Conservation (phyloP, 2,888 invertebrate species). For the Thumatha senex region DNA sequence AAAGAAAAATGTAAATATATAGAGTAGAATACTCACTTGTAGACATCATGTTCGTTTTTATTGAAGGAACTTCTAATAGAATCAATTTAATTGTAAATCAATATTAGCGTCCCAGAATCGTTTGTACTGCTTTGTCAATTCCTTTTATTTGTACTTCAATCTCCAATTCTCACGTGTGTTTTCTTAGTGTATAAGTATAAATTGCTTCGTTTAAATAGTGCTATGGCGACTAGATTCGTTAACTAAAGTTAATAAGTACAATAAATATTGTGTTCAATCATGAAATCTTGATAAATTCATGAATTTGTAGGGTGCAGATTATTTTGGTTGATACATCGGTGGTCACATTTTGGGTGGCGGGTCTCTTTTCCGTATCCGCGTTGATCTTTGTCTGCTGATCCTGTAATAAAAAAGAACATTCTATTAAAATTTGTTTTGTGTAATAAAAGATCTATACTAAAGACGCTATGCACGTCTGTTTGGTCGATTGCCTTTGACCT, state of each 20-base stretch:
- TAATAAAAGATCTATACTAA: too few species aligned
- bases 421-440: conserved; percentile 10
- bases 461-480: too few species aligned
- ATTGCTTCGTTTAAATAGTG: conserved; percentile 76
- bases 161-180: conserved; percentile 37
- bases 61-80: conserved; percentile 65
- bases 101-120: conserved; percentile 66
- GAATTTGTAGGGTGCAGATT: conserved; percentile 64
- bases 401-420: conserved; percentile 53
- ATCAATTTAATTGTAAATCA: conserved; percentile 75
- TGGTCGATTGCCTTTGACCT: too few species aligned
- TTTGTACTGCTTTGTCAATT: conserved; percentile 67
- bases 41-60: conserved; percentile 62
- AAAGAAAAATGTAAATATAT: too few species aligned
- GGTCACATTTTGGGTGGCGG: conserved; percentile 72
- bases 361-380: conserved; percentile 41
- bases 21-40: conserved; percentile 64
- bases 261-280: conserved; percentile 74
- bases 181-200: conserved; percentile 60
- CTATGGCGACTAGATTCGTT: conserved; percentile 82
- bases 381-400: conserved; percentile 46
- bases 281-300: conserved; percentile 74
- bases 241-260: conserved; percentile 69
- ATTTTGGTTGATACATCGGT: conserved; percentile 68
- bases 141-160: conserved; percentile 68